phyloP scores from a whole-genome alignment of 2,113 vertebrate species.

The Cichladusa arquata region DNA sequence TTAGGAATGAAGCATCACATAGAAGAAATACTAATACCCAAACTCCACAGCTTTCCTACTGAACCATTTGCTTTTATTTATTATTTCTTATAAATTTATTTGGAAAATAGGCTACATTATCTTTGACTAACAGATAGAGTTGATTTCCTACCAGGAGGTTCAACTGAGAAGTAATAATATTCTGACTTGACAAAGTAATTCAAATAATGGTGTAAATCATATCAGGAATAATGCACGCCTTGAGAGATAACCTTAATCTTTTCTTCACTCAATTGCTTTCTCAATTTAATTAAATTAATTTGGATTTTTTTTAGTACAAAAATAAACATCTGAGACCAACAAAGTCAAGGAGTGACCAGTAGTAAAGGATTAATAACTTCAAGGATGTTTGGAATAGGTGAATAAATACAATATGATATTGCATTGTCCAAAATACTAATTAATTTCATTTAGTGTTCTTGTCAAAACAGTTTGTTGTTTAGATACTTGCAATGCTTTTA shows the following conservation, averaged over 20 bases:
- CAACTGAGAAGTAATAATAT: not conserved
- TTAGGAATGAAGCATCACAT: not conserved
- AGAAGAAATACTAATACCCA: not conserved
- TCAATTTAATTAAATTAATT: conserved; percentile 36
- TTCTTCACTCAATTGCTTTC: not conserved
- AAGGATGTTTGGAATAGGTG: not conserved
- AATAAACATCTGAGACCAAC: fast-evolving
- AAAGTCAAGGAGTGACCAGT: not conserved
- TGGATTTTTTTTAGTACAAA: not conserved
- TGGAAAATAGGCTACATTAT: not conserved
- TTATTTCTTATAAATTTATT: not conserved
- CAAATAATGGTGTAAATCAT: not conserved
- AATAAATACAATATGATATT: not conserved
- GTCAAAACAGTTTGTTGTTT: not conserved
- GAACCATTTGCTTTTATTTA: not conserved
- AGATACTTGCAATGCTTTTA: not conserved
- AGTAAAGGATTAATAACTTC: not conserved
- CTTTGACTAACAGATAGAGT: not conserved
- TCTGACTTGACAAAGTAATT: not conserved
- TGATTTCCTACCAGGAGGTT: not conserved
- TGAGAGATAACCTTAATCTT: conserved; percentile 12
- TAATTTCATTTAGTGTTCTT: not conserved
- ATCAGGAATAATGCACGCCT: not conserved
- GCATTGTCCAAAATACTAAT: not conserved
- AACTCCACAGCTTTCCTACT: not conserved